Base-by-base conservation (phyloP, 2,797 vertebrate genomes). In the Crocodylus rhombifer region DNA sequence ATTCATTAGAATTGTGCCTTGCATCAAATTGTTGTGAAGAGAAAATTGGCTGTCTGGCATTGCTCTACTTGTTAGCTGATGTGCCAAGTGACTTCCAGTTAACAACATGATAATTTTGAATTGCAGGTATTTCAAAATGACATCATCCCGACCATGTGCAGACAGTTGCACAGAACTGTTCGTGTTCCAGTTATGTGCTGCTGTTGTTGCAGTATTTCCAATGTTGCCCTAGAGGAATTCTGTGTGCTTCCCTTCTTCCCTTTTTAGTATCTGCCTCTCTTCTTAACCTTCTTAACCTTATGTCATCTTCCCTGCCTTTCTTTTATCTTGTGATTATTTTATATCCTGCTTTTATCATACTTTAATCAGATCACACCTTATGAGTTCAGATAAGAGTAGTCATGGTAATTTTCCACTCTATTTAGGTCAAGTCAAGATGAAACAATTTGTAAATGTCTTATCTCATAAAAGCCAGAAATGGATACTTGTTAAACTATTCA, bases 321-420 rank as follows among this genome's bases (percentile, higher is more conserved):
- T 94, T 96, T 96, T 95, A 95, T 96, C 95, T 97, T 92, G 89
- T 89, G 61, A 96, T 97, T 95, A 92, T 83, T 95, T 95, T 93
- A 93, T 95, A 96, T 95, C 93, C 93, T 96, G 96, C 83, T 94
- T 96, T 95, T 96, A 95, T 96, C 96, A 91, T 67, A 90, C 85
- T 86, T 95, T 96, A 88, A 93, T 97, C 96, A 96, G 96, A 95
- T 95, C 95, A 76, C 94, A 92, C 92, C 94, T 93, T 93, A 75
- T 90, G 92, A 96, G 96, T 97, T 97, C 91, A 95, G 93, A 95
- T 96, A 95, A 95, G 95, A 94, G 96, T 96, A 95, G 93, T 92
- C 93, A 96, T 95, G 95, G 96, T 97, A 96, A 97, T 96, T 97
- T 97, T 97, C 95, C 96, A 91, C 94, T 97, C 94, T 94, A 96